Evolutionary conservation across 2,797 vertebrate species (phyloP), one percentile per base, ranked within the genome.

Genomic region (Todus mexicanus): DNA sequence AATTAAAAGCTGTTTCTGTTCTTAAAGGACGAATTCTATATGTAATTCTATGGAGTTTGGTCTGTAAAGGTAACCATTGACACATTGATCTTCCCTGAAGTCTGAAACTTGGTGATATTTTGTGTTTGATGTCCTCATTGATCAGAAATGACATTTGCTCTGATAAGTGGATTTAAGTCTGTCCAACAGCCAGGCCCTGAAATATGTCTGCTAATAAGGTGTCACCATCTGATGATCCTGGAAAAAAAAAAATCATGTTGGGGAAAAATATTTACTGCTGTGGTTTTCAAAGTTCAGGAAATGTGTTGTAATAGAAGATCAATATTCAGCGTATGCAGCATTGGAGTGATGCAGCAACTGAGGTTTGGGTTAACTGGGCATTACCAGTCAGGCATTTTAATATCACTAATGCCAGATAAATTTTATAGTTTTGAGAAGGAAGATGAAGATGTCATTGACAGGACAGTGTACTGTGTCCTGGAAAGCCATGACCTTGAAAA

Each of bases 1-100:
- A 86, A 91, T 82, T 56, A 72, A 95, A 95, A 91, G 86, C 81
- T 92, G 74, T 84, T 91, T 91, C 78, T 94, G 84, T 35, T 90
- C 69, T 72, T 65, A 25, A 82, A 74, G 35, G 33, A 64, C 43
- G 15, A 68, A 77, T n/a, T 80, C 65, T 71, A 47, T 48, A 38
- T 17, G 38, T 38, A 64, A 61, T 76, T 64, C 37, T 26, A 26
- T 38, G 29, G 53, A 76, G 42, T 71, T 71, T 20, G 35, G 14
- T 35, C 60, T 86, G 29, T 70, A 71, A 82, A 93, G 63, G 81
- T 83, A 75, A 48, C 29, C 66, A 18, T n/a, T 33, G 22, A 86
- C 59, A 61, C 2, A 3, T 11, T 25, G 27, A 8, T 25, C 59
- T 86, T 74, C 45, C 38, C 42, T 54, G 74, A 84, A 84, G 56